Evolutionary conservation across 1,140 invertebrate genomes (phyloP).

Genomic region (Tachypleus tridentatus): DNA sequence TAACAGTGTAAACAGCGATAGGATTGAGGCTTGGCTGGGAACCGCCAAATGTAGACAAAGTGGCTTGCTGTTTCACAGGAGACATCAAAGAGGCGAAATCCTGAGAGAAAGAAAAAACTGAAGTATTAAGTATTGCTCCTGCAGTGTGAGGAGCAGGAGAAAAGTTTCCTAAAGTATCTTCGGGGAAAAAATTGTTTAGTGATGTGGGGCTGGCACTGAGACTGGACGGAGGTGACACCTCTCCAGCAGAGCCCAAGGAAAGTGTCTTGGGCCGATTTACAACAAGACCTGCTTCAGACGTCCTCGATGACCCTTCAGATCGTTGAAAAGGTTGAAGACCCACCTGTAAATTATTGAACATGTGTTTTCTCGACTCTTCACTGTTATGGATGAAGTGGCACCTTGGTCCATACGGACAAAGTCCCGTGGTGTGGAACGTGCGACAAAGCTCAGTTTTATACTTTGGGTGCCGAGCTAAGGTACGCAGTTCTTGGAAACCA

Average conservation of each 20-base stretch:
- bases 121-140: constrained; percentile 3
- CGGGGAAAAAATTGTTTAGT: constrained; percentile 52
- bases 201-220: constrained; percentile 51
- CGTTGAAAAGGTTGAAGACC: too few species aligned
- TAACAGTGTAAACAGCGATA: constrained; percentile 1
- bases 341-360: constrained; percentile 3
- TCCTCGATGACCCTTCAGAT: too few species aligned
- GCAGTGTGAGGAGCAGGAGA: neutral
- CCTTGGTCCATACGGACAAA: constrained; percentile 93
- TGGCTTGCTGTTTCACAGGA: constrained; percentile 4
- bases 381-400: constrained; percentile 99
- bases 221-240: constrained; percentile 35
- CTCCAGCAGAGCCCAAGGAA: constrained; percentile 25
- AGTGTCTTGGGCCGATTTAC: constrained; percentile 26
- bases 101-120: neutral
- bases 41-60: neutral
- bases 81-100: neutral
- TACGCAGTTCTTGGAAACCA: constrained; percentile 79
- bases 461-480: constrained; percentile 88
- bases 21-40: neutral
- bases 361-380: constrained; percentile 50
- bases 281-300: too few species aligned
- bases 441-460: constrained; percentile 99
- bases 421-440: constrained; percentile 92
- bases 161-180: constrained; percentile 40